Base-by-base conservation (phyloP, 2,888 invertebrate genomes). In the Yponomeuta malinellus region DNA sequence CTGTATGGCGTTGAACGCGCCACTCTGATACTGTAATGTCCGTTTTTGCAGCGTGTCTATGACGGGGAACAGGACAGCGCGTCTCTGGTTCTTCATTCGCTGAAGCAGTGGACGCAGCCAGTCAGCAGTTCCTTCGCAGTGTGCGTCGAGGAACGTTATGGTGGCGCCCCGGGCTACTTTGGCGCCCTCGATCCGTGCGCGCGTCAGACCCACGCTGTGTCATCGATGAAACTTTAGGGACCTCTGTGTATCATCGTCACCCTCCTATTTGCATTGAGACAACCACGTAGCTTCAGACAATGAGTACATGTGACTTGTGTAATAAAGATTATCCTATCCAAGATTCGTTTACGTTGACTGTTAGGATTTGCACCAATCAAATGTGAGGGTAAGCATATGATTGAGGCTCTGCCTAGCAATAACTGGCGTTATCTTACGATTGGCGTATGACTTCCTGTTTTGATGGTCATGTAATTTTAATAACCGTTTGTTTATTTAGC, bases 61-160 rank as follows among this genome's bases (percentile, higher is more conserved):
- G 77, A 98, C 97, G 68, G 99, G 99, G 78, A 98, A 97, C 71
- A 98, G 92, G 10, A 98, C 97, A 10, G 97, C 95, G 48, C 94
- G 95, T 0, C 52, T 96, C 94, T 64, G 63, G 75, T 97, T 95
- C 86, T 96, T 95, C 80, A 99, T 96, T 71, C 98, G 93, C 74
- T 96, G 94, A 75, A 99, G 91, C 71, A 99, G 87, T 0, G 99
- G 99, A 81, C 98, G 96, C 73, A 98, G 93, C 97, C 98, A 98
- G 77, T 95, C 94, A 63, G 88, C 86, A 73, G 95, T 95, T 3
- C 94, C 95, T 92, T 98, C 98, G 87, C 98, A 98, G 86, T 98
- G 98, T 1, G 98, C 96, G 90, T 98, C 98, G 74, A 98, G 92
- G 88, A 98, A 98, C 70, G 98, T 94, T 71, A 98, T 86, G 63